A percentile compares a stretch with the other conserved stretches of the same genome.
Evolutionary conservation across 2,888 invertebrate species (phyloP).

Genomic region (Nymphalis urticae): DNA sequence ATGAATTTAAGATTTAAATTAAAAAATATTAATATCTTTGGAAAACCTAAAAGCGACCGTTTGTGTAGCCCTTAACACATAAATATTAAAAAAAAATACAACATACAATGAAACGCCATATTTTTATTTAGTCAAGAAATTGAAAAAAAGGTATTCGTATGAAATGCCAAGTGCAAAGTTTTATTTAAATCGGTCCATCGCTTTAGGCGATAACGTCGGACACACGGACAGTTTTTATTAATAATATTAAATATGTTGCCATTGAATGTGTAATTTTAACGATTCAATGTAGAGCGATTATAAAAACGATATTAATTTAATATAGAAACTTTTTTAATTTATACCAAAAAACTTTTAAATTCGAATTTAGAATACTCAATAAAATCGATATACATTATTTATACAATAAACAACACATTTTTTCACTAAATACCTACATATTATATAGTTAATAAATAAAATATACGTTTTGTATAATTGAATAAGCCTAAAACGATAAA

Average conservation of each 20-base stretch:
- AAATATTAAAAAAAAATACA: neutral
- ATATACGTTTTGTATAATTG: constrained; percentile 4
- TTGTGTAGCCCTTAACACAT: too few species aligned
- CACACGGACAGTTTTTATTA: constrained; percentile 17
- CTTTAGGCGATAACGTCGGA: constrained; percentile 17
- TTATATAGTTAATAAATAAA: neutral
- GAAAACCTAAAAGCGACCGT: too few species aligned
- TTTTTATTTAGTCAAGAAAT: neutral
- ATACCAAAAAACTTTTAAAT: too few species aligned
- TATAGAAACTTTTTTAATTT: too few species aligned
- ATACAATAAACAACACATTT: too few species aligned
- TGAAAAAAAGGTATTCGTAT: constrained; percentile 2
- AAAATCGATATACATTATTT: too few species aligned
- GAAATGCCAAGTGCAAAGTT: constrained; percentile 17
- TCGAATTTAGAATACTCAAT: too few species aligned
- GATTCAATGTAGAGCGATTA: too few species aligned
- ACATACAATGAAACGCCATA: constrained; percentile 4
- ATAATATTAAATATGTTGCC: constrained; percentile 17
- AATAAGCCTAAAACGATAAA: constrained; percentile 26
- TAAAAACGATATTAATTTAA: too few species aligned
- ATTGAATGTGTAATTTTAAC: neutral
- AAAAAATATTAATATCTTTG: too few species aligned
- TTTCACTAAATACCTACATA: too few species aligned
- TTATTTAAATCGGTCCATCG: constrained; percentile 23
- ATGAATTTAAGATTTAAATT: too few species aligned